Evolutionary conservation across 2,797 vertebrate genomes (phyloP).

Genomic region (Coregonus suidteri): DNA sequence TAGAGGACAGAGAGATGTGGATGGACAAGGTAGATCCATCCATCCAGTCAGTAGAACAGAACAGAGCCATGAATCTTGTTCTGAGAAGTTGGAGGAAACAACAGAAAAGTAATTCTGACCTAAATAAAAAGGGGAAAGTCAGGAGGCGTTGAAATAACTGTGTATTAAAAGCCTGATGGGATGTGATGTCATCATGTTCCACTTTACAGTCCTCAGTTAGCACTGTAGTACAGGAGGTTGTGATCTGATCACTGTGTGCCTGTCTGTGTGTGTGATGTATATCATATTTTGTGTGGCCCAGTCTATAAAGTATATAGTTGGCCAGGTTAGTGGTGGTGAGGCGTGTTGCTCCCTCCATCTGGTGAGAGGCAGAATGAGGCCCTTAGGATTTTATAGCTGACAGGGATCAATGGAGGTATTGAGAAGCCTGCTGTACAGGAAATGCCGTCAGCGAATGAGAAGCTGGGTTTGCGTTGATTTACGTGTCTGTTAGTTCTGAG

Average conservation of each 20-base stretch:
- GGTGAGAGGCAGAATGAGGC: slow-evolving; percentile 58
- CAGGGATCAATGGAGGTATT: slow-evolving; percentile 66
- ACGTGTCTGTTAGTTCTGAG: slow-evolving; percentile 38
- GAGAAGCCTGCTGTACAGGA: slow-evolving; percentile 48
- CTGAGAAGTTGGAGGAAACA: slow-evolving; percentile 39
- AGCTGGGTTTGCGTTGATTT: slow-evolving; percentile 43
- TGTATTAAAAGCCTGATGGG: slow-evolving; percentile 56
- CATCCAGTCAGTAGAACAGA: background rate
- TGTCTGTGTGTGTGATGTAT: slow-evolving; percentile 27
- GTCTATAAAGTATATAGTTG: slow-evolving; percentile 58
- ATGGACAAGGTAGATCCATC: slow-evolving; percentile 4
- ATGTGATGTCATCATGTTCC: slow-evolving; percentile 73
- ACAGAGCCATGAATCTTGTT: background rate
- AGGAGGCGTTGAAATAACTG: slow-evolving; percentile 60
- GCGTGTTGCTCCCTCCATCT: slow-evolving; percentile 50
- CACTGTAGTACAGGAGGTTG: slow-evolving; percentile 48
- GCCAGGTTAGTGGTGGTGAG: slow-evolving; percentile 41
- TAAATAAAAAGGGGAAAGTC: slow-evolving; percentile 16
- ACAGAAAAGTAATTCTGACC: background rate
- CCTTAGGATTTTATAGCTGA: slow-evolving; percentile 65
- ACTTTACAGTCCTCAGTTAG: slow-evolving; percentile 46
- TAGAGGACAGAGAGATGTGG: no score
- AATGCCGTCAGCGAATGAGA: slow-evolving; percentile 46
- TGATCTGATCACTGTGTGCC: slow-evolving; percentile 25
- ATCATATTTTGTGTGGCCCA: slow-evolving; percentile 62